Evolutionary conservation across 2,888 invertebrate species (phyloP).

Genomic region (Orthonychiurus folsomi): DNA sequence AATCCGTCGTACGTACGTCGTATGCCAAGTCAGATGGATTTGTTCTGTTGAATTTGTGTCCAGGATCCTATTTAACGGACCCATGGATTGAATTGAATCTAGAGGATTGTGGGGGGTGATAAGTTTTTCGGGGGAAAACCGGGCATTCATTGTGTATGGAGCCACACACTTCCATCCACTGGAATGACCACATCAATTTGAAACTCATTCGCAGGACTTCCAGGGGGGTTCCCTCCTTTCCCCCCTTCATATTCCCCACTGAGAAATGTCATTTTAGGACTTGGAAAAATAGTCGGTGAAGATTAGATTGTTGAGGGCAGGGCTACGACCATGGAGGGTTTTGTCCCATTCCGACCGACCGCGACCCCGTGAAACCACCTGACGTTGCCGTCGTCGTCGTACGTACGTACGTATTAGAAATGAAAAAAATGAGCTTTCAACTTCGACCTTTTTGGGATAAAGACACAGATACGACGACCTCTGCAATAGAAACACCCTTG

Average conservation of each 20-base stretch:
- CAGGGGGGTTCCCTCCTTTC: neutral
- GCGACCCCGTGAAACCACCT: too few species aligned
- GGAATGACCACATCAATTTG: neutral
- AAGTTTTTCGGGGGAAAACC: neutral
- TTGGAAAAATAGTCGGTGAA: neutral
- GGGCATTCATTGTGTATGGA: neutral
- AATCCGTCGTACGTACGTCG: too few species aligned
- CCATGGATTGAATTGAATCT: neutral
- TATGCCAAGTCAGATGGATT: too few species aligned
- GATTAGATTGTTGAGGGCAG: neutral
- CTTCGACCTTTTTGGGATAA: neutral
- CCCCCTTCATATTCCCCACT: slow-evolving; percentile 1
- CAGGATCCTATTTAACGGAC: neutral
- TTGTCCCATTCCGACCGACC: too few species aligned
- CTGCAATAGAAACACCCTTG: too few species aligned
- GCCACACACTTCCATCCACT: too few species aligned
- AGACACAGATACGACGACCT: too few species aligned
- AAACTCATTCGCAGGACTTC: too few species aligned
- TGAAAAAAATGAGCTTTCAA: neutral
- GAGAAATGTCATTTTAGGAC: neutral
- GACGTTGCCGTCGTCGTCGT: neutral
- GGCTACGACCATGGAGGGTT: too few species aligned
- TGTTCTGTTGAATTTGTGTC: too few species aligned
- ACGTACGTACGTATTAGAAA: neutral
- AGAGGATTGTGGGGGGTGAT: neutral